A percentile compares a stretch with the other conserved stretches of the same genome.
Conservation (phyloP, 2,797 vertebrate species). For the Dromococcyx pavoninus region DNA sequence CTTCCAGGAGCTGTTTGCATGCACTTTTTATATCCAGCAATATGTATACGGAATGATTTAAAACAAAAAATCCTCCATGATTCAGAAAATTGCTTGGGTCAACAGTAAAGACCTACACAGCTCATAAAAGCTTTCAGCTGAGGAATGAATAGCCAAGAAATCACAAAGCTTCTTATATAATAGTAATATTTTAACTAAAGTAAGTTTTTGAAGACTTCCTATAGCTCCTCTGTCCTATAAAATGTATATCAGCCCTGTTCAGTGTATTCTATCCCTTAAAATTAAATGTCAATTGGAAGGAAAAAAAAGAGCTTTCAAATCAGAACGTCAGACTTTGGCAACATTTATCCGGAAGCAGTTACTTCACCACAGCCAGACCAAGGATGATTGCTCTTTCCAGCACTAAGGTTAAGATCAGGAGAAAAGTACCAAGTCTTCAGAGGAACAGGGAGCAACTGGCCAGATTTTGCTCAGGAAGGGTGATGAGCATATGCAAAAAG, state of each 20-base stretch:
- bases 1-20: not conserved
- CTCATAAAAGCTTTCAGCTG: not conserved
- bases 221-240: not conserved
- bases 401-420: not conserved
- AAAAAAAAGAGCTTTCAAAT: not conserved
- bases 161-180: not conserved
- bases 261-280: not conserved
- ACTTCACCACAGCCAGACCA: not conserved
- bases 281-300: not conserved
- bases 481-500: not conserved
- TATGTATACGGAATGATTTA: not conserved
- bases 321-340: not conserved
- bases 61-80: not conserved
- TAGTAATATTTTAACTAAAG: not conserved
- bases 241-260: not conserved
- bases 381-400: not conserved
- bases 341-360: not conserved
- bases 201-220: not conserved
- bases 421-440: not conserved
- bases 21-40: not conserved
- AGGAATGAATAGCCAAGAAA: not conserved
- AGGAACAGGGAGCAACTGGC: not conserved
- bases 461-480: not conserved
- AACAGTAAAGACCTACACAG: not conserved
- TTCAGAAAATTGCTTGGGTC: not conserved